Conservation (phyloP, 2,797 vertebrate species). For the Tachyglossus aculeatus region DNA sequence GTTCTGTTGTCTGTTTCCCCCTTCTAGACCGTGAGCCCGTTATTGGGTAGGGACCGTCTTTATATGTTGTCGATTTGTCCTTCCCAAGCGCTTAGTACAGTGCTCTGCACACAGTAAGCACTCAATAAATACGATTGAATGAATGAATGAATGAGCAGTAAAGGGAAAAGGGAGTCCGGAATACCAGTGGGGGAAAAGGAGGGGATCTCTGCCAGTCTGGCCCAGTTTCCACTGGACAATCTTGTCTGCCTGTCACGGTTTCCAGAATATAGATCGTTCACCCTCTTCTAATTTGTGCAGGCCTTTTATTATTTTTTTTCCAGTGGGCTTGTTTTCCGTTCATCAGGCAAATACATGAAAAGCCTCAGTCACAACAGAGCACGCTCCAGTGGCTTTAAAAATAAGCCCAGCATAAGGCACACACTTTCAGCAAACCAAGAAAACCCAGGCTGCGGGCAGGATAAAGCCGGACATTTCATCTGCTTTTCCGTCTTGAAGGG, state of each 20-base stretch:
- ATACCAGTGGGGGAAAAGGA: not conserved
- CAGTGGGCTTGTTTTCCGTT: conserved; percentile 13
- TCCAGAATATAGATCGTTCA: not conserved
- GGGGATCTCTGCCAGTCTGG: not conserved
- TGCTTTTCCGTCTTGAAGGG: not conserved
- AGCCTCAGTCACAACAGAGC: conserved; percentile 4
- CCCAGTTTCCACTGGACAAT: not conserved
- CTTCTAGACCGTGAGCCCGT: too few species aligned
- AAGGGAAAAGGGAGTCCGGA: not conserved
- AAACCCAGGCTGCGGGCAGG: not conserved
- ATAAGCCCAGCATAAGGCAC: not conserved
- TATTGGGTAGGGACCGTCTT: too few species aligned
- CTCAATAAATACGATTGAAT: too few species aligned
- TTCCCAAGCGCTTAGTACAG: too few species aligned
- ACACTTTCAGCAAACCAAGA: not conserved
- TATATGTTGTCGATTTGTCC: too few species aligned
- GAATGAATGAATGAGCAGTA: too few species aligned
- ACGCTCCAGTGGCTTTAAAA: conserved; percentile 3
- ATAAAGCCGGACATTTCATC: not conserved
- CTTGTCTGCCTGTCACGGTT: not conserved
- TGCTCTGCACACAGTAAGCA: too few species aligned
- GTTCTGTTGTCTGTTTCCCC: too few species aligned
- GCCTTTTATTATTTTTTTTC: not conserved
- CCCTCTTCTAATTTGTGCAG: not conserved
- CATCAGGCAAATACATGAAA: conserved; percentile 14